Evolutionary conservation across 2,888 invertebrate species (phyloP), one percentile per base, ranked within the genome.

Genomic region (Napeogenes inachia): DNA sequence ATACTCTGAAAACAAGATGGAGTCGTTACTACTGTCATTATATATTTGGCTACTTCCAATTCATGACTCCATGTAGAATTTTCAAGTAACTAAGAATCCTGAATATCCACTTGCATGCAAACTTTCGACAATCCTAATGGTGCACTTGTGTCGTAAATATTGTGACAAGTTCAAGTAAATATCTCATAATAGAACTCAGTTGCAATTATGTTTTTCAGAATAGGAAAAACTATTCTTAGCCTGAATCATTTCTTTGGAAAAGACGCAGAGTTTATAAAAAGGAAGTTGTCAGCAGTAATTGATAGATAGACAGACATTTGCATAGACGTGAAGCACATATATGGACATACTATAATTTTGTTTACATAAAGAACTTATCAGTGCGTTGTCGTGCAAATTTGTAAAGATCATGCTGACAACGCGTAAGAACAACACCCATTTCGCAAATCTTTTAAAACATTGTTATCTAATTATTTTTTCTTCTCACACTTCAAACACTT

Each of bases 1-100:
- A 89, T 84, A 87, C 79, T 91, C 91, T 91, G 91, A 91, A 91
- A 91, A 89, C 81, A 89, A 89, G 81, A 87, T 89, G 90, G 89
- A 90, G 89, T 78, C 89, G 76, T 90, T 90, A 90, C 90, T 89
- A 89, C 85, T 82, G 76, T 76, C 71, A 72, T 72, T 69, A 72
- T 74, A 77, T 67, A 73, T 57, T 60, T 67, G 72, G 72, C 87
- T 86, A 87, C 77, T 68, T 73, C 89, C 89, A 88, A 89, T 88
- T 77, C 60, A 71, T 79, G 90, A 90, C 90, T 90, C 90, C 90
- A 85, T 82, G 63, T 71, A 75, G 66, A 85, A 87, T 88, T 88
- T 88, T 75, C 81, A 68, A 53, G 70, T 74, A 75, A 62, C 21
- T 21, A 57, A 66, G 62, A 55, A 63, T 53, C 59, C 64, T 56